phyloP scores from a whole-genome alignment of 2,888 invertebrate genomes.

The Acronicta aceris region DNA sequence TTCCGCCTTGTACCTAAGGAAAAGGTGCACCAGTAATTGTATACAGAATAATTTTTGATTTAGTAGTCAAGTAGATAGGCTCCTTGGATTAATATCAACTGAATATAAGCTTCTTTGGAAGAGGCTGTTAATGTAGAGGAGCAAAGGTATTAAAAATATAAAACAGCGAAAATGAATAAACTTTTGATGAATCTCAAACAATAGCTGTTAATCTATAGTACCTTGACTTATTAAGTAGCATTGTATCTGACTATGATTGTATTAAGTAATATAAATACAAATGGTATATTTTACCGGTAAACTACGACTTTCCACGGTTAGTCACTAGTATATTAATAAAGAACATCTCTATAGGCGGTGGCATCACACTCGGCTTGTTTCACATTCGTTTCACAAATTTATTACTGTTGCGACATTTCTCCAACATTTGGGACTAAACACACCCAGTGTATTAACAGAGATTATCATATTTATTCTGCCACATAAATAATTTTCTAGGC shows the following conservation, averaged over 20 bases:
- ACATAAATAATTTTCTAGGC: not conserved
- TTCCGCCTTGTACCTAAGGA: slow-evolving; percentile 7
- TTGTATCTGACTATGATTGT: not conserved
- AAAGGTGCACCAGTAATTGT: no score
- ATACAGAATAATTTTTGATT: no score
- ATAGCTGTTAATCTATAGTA: no score
- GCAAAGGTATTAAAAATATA: no score
- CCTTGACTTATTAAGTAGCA: not conserved
- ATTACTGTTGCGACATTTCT: slow-evolving; percentile 31
- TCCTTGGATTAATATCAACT: no score
- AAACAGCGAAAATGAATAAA: no score
- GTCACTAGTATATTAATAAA: slow-evolving; percentile 21
- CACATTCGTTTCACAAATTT: slow-evolving; percentile 33
- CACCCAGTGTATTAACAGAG: slow-evolving; percentile 16
- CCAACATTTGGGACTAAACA: slow-evolving; percentile 27
- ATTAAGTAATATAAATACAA: not conserved
- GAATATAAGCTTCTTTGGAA: no score
- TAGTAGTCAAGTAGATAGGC: no score
- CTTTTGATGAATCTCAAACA: no score
- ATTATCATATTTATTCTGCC: slow-evolving; percentile 9
- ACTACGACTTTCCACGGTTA: slow-evolving; percentile 19
- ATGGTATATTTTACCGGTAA: slow-evolving; percentile 1
- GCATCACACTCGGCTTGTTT: slow-evolving; percentile 34
- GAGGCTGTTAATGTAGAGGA: no score
- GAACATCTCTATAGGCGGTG: slow-evolving; percentile 32